Base-by-base conservation (phyloP, 2,113 vertebrate species). In the Misgurnus mizolepis region DNA sequence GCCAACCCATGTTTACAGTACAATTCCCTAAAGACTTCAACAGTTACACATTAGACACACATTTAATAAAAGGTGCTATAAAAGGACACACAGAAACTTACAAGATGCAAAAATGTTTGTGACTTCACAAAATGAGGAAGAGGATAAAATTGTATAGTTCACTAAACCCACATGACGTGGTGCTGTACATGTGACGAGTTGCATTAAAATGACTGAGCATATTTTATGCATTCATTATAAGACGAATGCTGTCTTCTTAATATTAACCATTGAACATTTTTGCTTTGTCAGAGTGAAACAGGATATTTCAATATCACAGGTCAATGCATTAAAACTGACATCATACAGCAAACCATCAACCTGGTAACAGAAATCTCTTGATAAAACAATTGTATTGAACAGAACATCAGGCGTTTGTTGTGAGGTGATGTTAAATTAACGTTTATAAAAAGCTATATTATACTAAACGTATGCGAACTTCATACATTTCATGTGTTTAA, bases 261-360 rank as follows among this genome's bases (percentile, higher is more conserved):
- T 14, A 10, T 34, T 34, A 34, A 34, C 27, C 27, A 34, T 34
- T 7, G 22, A 5, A 50, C 6, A 70, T 75, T 47, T 39, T 11
- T 64, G 74, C 58, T 12, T 17, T 22, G 47, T 69, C 74, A 65
- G 67, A 18, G 43, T 71, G 18, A 41, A 6, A 58, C 43, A n/a
- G 10, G n/a, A 50, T 43, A 62, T 61, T 11, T 22, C 22, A 22
- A 22, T 22, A 22, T 22, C 22, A 22, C 22, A 22, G 22, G 22
- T 22, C 22, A 22, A 22, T 22, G 22, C 22, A 22, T 22, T 49
- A 27, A 43, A 49, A 68, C 43, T 34, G 3, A 12, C 2, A 12
- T 47, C n/a, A 49, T 5, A 14, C 18, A 27, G 43, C 6, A 69
- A 4, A 18, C 17, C n/a, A 69, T 49, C 12, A 9, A 14, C 7